Evolutionary conservation across 2,113 vertebrate species (phyloP), one percentile per base, ranked within the genome.

Genomic region (Catharus fuscescens): DNA sequence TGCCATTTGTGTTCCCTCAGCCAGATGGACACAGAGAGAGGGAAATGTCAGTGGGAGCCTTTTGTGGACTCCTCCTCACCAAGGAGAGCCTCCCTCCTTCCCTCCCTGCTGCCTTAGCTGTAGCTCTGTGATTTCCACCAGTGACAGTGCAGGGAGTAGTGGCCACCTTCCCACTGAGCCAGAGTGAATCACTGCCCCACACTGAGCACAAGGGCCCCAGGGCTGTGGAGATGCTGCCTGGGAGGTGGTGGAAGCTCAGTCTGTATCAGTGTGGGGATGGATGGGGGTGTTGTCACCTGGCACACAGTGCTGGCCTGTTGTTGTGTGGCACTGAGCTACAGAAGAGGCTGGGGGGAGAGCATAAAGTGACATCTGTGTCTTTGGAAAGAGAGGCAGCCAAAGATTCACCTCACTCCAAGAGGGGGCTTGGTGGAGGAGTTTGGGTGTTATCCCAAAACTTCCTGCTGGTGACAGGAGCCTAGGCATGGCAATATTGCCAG

Each of bases 21-120:
- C 87, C 12, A 1, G 52, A 40, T 2, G 66, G 71, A 72, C 32
- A 50, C 36, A 40, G 54, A 64, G 65, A 10, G 5, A 72, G 40
- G 62, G 31, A 79, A 94, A 85, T 67, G 81, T 60, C 84, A 92
- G 65, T 47, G 66, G 47, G 66, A 90, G 78, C 48, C 23, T 91
- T 61, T 29, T 73, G 85, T 26, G 53, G 85, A 50, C 45, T 90
- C 7, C 50, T 90, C 8, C 62, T 81, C 26, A 2, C 31, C 59
- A 32, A 65, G 71, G 24, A 21, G 40, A 93, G 48, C 45, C 70
- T 84, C 69, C 57, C 57, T 79, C 59, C 42, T 42, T 53, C 76
- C 23, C 5, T 66, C 34, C 36, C 44, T 42, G 2, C 83, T 1
- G 23, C 45, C 74, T 85, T 61, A 69, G 79, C 62, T 0, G 3